phyloP scores from a whole-genome alignment of 2,888 invertebrate species.

The Operophtera brumata region DNA sequence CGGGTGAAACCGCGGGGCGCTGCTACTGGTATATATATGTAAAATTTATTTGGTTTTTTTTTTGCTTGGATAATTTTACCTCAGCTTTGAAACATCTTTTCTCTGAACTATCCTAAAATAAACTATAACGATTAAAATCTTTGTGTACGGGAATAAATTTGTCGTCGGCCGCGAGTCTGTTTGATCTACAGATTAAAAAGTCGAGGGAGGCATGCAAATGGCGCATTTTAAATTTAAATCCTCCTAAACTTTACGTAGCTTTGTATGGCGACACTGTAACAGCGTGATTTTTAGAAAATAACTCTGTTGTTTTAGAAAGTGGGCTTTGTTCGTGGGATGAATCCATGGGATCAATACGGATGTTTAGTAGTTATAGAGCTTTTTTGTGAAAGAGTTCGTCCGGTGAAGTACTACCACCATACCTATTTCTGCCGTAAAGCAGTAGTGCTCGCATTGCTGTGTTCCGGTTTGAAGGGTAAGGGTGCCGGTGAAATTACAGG shows the following conservation, averaged over 20 bases:
- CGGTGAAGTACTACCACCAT: too few relatives aligned
- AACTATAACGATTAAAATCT: slow-evolving; percentile 62
- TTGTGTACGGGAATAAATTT: slow-evolving; percentile 71
- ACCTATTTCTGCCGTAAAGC: too few relatives aligned
- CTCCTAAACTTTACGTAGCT: slow-evolving; percentile 38
- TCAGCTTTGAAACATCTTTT: slow-evolving; percentile 13
- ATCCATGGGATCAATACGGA: too few relatives aligned
- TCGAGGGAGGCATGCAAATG: slow-evolving; percentile 56
- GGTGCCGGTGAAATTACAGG: too few relatives aligned
- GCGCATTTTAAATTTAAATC: slow-evolving; percentile 57
- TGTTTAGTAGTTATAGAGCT: too few relatives aligned
- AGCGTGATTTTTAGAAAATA: slow-evolving; percentile 21
- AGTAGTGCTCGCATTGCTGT: too few relatives aligned
- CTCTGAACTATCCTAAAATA: slow-evolving; percentile 40
- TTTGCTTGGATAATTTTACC: not conserved
- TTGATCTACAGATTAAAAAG: slow-evolving; percentile 74
- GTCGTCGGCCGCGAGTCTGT: slow-evolving; percentile 64
- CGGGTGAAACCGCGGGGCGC: too few relatives aligned
- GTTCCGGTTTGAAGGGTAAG: too few relatives aligned
- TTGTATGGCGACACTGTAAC: slow-evolving; percentile 31
- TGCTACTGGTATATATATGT: too few relatives aligned
- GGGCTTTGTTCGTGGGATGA: too few relatives aligned
- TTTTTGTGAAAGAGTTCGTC: too few relatives aligned
- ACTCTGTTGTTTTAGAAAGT: not conserved
- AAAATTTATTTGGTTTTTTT: too few relatives aligned